A percentile compares a stretch with the other conserved stretches of the same genome.
Evolutionary conservation across 2,797 vertebrate species (phyloP).

Genomic region (Etheostoma perlongum): DNA sequence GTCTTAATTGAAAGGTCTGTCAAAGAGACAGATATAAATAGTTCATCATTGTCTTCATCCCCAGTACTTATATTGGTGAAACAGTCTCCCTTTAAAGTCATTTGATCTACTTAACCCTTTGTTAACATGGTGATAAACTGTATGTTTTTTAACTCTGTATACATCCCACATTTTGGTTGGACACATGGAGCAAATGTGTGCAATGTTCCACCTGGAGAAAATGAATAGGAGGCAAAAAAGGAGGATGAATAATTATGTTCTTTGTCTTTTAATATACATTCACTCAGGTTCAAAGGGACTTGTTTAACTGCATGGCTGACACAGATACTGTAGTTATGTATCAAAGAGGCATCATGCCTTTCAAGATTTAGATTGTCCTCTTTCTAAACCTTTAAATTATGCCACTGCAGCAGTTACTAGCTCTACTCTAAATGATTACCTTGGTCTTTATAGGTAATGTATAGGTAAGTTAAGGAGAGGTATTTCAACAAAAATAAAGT

Average conservation of each 20-base stretch:
- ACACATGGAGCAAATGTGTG: slow-evolving; percentile 43
- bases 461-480: slow-evolving; percentile 42
- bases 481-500: slow-evolving; percentile 43
- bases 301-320: slow-evolving; percentile 48
- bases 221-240: slow-evolving; percentile 61
- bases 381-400: slow-evolving; percentile 74
- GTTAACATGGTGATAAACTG: slow-evolving; percentile 22
- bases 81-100: slow-evolving; percentile 20
- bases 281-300: slow-evolving; percentile 69
- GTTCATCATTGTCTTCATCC: slow-evolving; percentile 44
- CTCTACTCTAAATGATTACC: slow-evolving; percentile 40
- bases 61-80: slow-evolving; percentile 34
- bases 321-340: slow-evolving; percentile 57
- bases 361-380: slow-evolving; percentile 64
- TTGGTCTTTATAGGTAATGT: slow-evolving; percentile 19
- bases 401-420: slow-evolving; percentile 30
- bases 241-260: slow-evolving; percentile 56
- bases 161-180: slow-evolving; percentile 23
- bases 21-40: slow-evolving; percentile 27
- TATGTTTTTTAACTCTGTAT: slow-evolving; percentile 21
- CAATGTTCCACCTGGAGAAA: slow-evolving; percentile 63
- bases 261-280: slow-evolving; percentile 71
- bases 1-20: slow-evolving; percentile 69
- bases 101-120: slow-evolving; percentile 20
- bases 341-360: slow-evolving; percentile 66